Percentiles rank a stretch among this genome's conserved stretches.
Evolutionary conservation across 2,888 invertebrate species (phyloP).

Genomic region (Suillia variegata): DNA sequence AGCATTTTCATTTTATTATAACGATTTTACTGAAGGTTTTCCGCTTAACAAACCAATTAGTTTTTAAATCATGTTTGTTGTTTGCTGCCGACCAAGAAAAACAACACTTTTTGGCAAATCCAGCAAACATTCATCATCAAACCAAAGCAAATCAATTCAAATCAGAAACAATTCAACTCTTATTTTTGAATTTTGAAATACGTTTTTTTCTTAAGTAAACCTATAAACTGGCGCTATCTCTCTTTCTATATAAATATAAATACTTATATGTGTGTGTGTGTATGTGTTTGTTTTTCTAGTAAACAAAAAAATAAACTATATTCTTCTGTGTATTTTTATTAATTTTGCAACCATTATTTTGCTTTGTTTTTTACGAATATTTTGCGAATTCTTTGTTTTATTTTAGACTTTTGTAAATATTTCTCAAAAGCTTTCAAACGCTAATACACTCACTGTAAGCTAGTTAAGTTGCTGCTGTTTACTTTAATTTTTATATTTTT

Average conservation of each 20-base stretch:
- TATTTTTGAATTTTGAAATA: slow-evolving; percentile 32
- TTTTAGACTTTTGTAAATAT: too few species aligned
- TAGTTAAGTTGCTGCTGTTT: not conserved
- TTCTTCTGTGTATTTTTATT: too few species aligned
- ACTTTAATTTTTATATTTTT: slow-evolving; percentile 7
- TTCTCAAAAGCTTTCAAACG: too few species aligned
- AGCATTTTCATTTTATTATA: not conserved
- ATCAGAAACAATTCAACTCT: not conserved
- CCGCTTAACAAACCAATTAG: slow-evolving; percentile 47
- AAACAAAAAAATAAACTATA: too few species aligned
- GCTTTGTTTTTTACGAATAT: too few species aligned
- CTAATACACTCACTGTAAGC: not conserved
- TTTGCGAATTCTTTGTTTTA: too few species aligned
- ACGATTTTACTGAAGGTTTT: slow-evolving; percentile 18
- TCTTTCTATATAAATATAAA: too few species aligned
- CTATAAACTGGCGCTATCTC: too few species aligned
- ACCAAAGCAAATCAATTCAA: not conserved
- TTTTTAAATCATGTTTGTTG: slow-evolving; percentile 47
- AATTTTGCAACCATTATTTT: too few species aligned
- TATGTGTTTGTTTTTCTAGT: too few species aligned
- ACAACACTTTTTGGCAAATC: too few species aligned
- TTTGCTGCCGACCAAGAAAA: slow-evolving; percentile 5
- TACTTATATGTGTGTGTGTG: too few species aligned
- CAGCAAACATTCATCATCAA: not conserved
- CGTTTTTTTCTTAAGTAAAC: not conserved